phyloP scores from a whole-genome alignment of 2,888 invertebrate species.

The Drosophila monieri region DNA sequence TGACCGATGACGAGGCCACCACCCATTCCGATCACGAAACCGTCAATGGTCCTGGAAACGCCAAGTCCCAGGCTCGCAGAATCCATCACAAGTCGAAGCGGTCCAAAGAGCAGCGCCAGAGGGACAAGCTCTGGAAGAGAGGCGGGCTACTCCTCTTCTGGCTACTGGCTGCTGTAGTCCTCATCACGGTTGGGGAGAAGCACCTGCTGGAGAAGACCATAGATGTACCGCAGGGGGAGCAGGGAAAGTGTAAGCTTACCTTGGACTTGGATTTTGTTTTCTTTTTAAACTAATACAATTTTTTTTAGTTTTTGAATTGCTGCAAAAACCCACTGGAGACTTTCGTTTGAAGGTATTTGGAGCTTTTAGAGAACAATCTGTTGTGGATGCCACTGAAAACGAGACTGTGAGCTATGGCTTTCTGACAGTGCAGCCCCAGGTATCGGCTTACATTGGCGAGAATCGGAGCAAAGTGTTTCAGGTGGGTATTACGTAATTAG shows the following conservation, averaged over 20 bases:
- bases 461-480: constrained; percentile 59
- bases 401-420: constrained; percentile 53
- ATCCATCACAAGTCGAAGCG: constrained; percentile 70
- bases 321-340: constrained; percentile 77
- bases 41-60: constrained; percentile 57
- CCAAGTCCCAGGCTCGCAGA: constrained; percentile 57
- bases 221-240: constrained; percentile 75
- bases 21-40: constrained; percentile 76
- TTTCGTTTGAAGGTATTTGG: constrained; percentile 78
- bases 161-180: constrained; percentile 74
- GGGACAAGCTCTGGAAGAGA: constrained; percentile 72
- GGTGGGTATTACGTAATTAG: constrained; percentile 51
- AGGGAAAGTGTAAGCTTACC: constrained; percentile 72
- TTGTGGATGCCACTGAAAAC: constrained; percentile 52
- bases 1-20: constrained; percentile 79
- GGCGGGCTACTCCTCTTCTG: constrained; percentile 78
- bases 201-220: constrained; percentile 80
- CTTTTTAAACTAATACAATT: too few species aligned
- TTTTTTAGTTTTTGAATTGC: constrained; percentile 63
- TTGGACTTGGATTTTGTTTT: background rate
- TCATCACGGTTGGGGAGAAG: constrained; percentile 82
- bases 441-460: constrained; percentile 52
- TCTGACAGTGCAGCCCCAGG: constrained; percentile 78
- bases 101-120: constrained; percentile 62
- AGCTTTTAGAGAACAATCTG: constrained; percentile 65